A percentile compares a stretch with the other conserved stretches of the same genome.
Conservation (phyloP, 2,888 invertebrate genomes). For the Phyllotreta striolata region DNA sequence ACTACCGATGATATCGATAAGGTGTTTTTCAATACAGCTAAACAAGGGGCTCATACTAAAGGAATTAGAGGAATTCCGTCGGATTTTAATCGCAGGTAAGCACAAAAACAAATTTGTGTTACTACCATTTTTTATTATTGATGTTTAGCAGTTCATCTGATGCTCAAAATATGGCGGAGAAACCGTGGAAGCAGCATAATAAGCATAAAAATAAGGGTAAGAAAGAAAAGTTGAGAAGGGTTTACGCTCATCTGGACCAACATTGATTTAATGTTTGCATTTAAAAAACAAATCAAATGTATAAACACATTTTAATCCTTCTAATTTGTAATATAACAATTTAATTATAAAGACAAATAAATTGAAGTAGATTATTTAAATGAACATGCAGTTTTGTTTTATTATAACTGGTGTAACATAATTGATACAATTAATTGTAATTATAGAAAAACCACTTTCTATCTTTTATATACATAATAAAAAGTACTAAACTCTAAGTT, state of each 20-base stretch:
- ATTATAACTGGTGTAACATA: constrained; percentile 13
- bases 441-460: constrained; percentile 19
- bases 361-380: constrained; percentile 10
- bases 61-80: constrained; percentile 44
- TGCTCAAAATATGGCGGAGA: constrained; percentile 54
- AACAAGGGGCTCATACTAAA: constrained; percentile 56
- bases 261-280: constrained; percentile 63
- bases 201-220: constrained; percentile 90
- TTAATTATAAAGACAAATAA: constrained; percentile 20
- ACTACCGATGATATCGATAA: constrained; percentile 69
- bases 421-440: constrained; percentile 28
- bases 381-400: constrained; percentile 13
- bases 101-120: constrained; percentile 3
- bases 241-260: constrained; percentile 85
- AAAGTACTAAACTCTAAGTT: constrained; percentile 22
- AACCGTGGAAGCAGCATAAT: constrained; percentile 83
- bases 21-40: constrained; percentile 66
- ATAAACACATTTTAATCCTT: constrained; percentile 25
- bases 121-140: background rate
- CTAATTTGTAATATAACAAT: constrained; percentile 19
- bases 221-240: constrained; percentile 87
- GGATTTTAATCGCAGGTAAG: constrained; percentile 16
- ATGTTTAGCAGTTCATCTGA: constrained; percentile 14
- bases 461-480: constrained; percentile 25
- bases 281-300: constrained; percentile 6